phyloP scores from a whole-genome alignment of 2,888 invertebrate genomes.

The Furcula furcula region DNA sequence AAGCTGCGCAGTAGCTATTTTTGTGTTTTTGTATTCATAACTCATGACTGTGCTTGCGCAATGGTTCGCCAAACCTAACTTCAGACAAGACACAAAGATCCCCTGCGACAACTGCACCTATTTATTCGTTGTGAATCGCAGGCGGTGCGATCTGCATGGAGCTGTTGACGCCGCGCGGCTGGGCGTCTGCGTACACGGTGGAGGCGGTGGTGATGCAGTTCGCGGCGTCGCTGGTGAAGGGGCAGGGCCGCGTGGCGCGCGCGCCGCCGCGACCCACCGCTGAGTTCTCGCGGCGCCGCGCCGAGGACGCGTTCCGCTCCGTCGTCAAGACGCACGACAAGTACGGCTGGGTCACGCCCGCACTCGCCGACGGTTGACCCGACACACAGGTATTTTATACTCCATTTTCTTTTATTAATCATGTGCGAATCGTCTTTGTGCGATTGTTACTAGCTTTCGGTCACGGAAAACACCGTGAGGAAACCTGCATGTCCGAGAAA shows the following conservation, averaged over 20 bases:
- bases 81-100: too few relatives aligned
- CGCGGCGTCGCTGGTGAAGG: slow-evolving; percentile 93
- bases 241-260: slow-evolving; percentile 91
- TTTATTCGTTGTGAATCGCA: too few relatives aligned
- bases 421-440: too few relatives aligned
- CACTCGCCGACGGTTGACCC: slow-evolving; percentile 90
- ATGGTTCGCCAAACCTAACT: too few relatives aligned
- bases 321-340: slow-evolving; percentile 95
- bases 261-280: slow-evolving; percentile 90
- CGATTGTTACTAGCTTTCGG: too few relatives aligned
- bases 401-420: too few relatives aligned
- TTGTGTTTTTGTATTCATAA: too few relatives aligned
- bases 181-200: slow-evolving; percentile 94
- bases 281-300: slow-evolving; percentile 89
- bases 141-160: slow-evolving; percentile 95
- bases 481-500: too few relatives aligned
- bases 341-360: slow-evolving; percentile 95
- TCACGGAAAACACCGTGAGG: too few relatives aligned
- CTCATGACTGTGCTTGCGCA: too few relatives aligned
- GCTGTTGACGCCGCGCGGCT: slow-evolving; percentile 91
- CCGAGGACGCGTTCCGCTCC: slow-evolving; percentile 94
- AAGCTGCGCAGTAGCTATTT: too few relatives aligned
- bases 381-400: slow-evolving; percentile 29
- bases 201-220: slow-evolving; percentile 95
- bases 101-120: too few relatives aligned